Base-by-base conservation (phyloP, 2,113 vertebrate genomes). In the Astur gentilis region DNA sequence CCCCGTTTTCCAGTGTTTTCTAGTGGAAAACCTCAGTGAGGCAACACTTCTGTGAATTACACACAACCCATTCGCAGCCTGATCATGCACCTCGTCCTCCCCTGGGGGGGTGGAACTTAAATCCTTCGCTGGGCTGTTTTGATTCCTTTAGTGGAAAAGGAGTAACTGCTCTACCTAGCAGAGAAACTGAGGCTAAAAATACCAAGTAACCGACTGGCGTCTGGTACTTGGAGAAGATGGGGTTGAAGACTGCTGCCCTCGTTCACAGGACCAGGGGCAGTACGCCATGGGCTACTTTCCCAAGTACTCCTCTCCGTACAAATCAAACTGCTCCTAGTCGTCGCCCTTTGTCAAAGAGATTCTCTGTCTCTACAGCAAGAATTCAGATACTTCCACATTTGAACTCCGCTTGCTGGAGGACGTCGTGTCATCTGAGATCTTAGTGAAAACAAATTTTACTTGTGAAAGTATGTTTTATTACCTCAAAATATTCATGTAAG, bases 391-490 rank as follows among this genome's bases (percentile, higher is more conserved):
- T 19, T 44, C 65, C 40, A 8, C 16, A 0, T 7, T 26, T 20
- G 21, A 38, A 6, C 38, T 49, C 32, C 1, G 14, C 52, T 40
- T 11, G 6, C 44, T 10, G 1, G 29, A 67, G 47, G 8, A 5
- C 1, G 1, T 14, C 0, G 0, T 13, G 3, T 11, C 72, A 32
- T 66, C 32, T 3, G 11, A 21, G 36, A n/a, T 6, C 10, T 4
- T 2, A 82, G 0, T 8, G 8, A 76, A 60, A 55, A 11, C 64
- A 9, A 13, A 19, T 12, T 6, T 32, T 32, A 55, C 40, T 66
- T 21, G 31, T 40, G 22, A n/a, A 52, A 85, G 21, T 21, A 26
- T 6, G 5, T 57, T 96, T 97, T 95, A 96, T 97, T 97, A 11
- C 45, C 45, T 69, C 62, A 17, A 73, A 82, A 9, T 16, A 58